Conservation (phyloP, 2,113 vertebrate genomes). For the Psilopogon haemacephalus region DNA sequence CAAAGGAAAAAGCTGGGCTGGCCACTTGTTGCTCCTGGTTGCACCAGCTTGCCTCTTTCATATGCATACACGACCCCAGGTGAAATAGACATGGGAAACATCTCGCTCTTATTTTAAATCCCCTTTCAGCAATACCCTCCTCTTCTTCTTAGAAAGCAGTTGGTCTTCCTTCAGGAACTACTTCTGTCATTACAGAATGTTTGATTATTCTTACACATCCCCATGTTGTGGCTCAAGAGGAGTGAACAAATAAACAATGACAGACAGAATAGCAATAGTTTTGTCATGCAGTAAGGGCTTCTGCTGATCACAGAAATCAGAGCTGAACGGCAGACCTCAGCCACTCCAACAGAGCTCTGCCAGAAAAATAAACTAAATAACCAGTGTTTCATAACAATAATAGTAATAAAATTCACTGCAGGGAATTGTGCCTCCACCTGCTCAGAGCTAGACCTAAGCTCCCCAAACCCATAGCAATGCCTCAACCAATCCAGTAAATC, state of each 20-base stretch:
- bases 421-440: neutral
- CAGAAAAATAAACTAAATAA: conserved; percentile 13
- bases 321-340: neutral
- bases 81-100: neutral
- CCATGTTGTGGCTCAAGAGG: neutral
- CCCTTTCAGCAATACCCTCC: neutral
- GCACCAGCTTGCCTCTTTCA: neutral
- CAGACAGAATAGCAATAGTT: neutral
- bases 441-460: neutral
- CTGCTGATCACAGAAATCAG: neutral
- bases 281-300: neutral
- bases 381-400: neutral
- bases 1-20: neutral
- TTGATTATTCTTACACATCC: neutral
- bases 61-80: neutral
- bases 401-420: neutral
- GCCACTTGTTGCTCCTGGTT: neutral
- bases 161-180: accelerated
- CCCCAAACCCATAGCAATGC: neutral
- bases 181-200: neutral
- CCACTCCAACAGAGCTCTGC: neutral
- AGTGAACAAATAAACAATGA: neutral
- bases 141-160: neutral
- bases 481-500: neutral
- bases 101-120: neutral